phyloP scores from a whole-genome alignment of 1,140 invertebrate genomes.

The Calliopsis andreniformis region DNA sequence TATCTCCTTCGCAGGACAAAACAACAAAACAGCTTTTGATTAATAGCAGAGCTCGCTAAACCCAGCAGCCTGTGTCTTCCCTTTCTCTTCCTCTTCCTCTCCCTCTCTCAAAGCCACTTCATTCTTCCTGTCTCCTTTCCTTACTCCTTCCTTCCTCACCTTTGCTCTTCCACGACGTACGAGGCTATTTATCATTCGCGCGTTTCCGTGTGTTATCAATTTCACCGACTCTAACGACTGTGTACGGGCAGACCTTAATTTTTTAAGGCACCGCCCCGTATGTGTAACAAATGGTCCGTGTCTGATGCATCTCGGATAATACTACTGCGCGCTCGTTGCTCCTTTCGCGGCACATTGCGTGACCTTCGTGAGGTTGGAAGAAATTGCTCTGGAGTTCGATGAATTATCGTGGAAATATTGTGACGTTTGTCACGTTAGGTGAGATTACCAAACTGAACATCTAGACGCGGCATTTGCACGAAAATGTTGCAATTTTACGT shows the following conservation, averaged over 20 bases:
- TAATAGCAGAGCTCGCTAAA: slow-evolving; percentile 64
- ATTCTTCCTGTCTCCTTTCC: slow-evolving; percentile 24
- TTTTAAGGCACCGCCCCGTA: slow-evolving; percentile 33
- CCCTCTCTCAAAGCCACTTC: not conserved
- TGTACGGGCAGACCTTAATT: slow-evolving; percentile 66
- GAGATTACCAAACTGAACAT: too few relatives aligned
- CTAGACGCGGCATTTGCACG: too few relatives aligned
- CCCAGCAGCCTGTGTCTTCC: slow-evolving; percentile 4
- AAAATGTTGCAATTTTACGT: too few relatives aligned
- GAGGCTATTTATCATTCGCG: slow-evolving; percentile 71
- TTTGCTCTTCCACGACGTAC: slow-evolving; percentile 34
- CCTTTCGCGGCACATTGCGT: not conserved
- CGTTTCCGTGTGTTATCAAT: slow-evolving; percentile 71
- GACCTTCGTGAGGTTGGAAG: not conserved
- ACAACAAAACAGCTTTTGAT: slow-evolving; percentile 71
- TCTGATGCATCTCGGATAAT: slow-evolving; percentile 23
- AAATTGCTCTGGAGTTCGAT: too few relatives aligned
- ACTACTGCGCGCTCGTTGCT: not conserved
- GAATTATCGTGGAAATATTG: too few relatives aligned
- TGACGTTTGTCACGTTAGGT: too few relatives aligned
- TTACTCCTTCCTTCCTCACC: slow-evolving; percentile 31
- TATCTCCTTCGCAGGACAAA: slow-evolving; percentile 59
- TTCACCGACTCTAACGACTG: slow-evolving; percentile 67
- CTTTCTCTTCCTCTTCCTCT: not conserved
- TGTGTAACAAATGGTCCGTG: slow-evolving; percentile 48